These are phyloP conservation scores for Lucilia cuprina DNA, from an alignment of 1,140 invertebrate genomes.

Conservation along the genomic window DNA sequence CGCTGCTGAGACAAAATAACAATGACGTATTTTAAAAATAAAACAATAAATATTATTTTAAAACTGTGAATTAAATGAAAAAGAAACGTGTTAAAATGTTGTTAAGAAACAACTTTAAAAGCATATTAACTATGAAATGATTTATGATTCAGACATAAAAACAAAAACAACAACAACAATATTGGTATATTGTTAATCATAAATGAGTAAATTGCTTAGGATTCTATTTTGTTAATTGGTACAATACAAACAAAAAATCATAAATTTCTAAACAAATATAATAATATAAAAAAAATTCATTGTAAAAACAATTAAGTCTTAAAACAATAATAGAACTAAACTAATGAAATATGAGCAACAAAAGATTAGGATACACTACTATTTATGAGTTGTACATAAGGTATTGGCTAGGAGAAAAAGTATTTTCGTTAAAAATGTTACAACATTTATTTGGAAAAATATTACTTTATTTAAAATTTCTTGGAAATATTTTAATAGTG, in stretches of 20 bases:
- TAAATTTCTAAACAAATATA: neutral
- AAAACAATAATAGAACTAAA: neutral
- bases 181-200: neutral
- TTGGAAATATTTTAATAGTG: no score
- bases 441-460: neutral
- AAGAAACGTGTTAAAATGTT: neutral
- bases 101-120: neutral
- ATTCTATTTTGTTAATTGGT: neutral
- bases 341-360: neutral
- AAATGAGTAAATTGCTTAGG: neutral
- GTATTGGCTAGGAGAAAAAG: neutral
- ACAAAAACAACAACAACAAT: neutral
- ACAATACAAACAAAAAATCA: neutral
- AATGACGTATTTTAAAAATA: neutral
- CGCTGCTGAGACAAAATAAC: neutral
- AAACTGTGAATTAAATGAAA: neutral
- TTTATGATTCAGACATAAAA: neutral
- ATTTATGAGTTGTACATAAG: neutral
- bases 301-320: neutral
- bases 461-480: no score
- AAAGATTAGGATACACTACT: neutral
- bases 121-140: neutral
- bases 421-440: neutral
- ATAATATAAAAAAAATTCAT: neutral
- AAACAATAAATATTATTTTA: slow-evolving; percentile 3